phyloP scores from a whole-genome alignment of 23 tunicate genomes.

The Pegea sp. region DNA sequence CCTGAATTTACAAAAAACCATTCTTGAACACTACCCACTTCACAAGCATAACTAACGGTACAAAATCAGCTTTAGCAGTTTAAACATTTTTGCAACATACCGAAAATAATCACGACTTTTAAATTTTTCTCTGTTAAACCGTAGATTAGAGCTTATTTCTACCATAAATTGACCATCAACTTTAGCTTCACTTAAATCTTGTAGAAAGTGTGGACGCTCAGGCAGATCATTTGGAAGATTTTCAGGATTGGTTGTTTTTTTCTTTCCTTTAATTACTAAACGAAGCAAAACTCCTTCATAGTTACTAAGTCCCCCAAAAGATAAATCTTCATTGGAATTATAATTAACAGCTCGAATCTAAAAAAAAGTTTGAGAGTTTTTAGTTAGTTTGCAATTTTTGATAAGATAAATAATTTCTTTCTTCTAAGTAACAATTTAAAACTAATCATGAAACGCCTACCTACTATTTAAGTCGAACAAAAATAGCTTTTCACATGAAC shows the following conservation, averaged over 20 bases:
- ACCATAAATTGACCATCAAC: slow-evolving; percentile 16
- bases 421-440: too few relatives aligned
- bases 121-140: slow-evolving; percentile 15
- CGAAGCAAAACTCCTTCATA: slow-evolving; percentile 14
- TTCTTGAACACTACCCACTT: slow-evolving; percentile 20
- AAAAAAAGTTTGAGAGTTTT: neutral
- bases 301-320: slow-evolving; percentile 20
- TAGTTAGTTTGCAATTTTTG: neutral
- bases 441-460: too few relatives aligned
- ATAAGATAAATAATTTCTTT: too few relatives aligned
- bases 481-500: neutral
- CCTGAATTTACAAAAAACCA: slow-evolving; percentile 22
- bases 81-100: neutral
- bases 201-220: slow-evolving; percentile 1
- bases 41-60: neutral
- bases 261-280: slow-evolving; percentile 14
- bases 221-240: slow-evolving; percentile 8
- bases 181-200: slow-evolving; percentile 13
- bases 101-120: neutral
- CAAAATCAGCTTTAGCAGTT: neutral
- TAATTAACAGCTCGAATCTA: neutral
- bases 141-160: slow-evolving; percentile 8
- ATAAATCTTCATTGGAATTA: neutral
- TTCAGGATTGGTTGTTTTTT: neutral
- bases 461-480: neutral